phyloP scores from a whole-genome alignment of 2,113 vertebrate species.

The Noctilio leporinus region DNA sequence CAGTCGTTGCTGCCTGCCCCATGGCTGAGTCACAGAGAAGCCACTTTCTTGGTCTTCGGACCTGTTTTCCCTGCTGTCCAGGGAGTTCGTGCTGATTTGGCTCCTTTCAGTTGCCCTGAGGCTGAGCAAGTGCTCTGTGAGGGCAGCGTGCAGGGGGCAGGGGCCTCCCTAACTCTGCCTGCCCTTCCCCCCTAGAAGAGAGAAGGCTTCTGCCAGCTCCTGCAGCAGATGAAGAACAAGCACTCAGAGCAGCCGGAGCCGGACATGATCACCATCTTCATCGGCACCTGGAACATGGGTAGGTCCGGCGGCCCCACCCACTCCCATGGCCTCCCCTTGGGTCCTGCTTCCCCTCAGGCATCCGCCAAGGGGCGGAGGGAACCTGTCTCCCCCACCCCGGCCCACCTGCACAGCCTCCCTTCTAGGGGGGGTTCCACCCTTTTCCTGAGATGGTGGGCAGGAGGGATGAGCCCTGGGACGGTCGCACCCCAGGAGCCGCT shows the following conservation, averaged over 20 bases:
- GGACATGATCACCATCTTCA: constrained; percentile 97
- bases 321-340: fast-evolving
- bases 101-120: neutral
- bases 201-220: constrained; percentile 97
- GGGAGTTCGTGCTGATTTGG: neutral
- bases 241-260: constrained; percentile 95
- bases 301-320: constrained; percentile 12
- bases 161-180: constrained; percentile 17
- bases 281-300: constrained; percentile 99
- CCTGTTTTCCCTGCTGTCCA: neutral
- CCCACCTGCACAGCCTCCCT: neutral
- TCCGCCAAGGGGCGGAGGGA: fast-evolving
- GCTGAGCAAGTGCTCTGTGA: neutral
- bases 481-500: neutral
- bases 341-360: neutral
- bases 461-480: neutral
- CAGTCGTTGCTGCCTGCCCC: neutral
- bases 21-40: neutral
- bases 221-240: constrained; percentile 99
- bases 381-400: neutral
- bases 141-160: neutral
- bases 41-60: neutral
- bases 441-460: neutral
- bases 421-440: neutral
- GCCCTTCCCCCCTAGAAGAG: constrained; percentile 85